Evolutionary conservation across 2,113 vertebrate species (phyloP).

Genomic region (Mobula birostris): DNA sequence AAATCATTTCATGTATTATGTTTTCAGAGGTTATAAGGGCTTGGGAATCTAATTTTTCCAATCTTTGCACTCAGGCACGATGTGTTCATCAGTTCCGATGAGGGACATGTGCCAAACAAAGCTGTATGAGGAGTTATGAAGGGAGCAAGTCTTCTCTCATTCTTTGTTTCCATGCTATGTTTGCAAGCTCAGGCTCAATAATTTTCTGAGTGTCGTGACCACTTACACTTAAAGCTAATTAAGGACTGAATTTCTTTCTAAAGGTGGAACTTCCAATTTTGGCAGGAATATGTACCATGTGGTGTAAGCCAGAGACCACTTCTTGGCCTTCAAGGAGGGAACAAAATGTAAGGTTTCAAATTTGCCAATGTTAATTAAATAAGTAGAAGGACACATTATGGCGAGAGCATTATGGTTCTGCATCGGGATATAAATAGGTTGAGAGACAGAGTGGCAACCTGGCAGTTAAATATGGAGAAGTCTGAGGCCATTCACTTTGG

Average conservation of each 20-base stretch:
- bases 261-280: neutral
- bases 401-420: too few relatives aligned
- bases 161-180: neutral
- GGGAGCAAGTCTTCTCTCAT: neutral
- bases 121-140: neutral
- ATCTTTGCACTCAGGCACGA: neutral
- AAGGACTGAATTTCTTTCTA: neutral
- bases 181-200: neutral
- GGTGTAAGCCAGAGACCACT: too few relatives aligned
- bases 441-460: too few relatives aligned
- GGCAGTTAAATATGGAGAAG: too few relatives aligned
- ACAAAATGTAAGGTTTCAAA: too few relatives aligned
- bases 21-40: neutral
- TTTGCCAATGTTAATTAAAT: too few relatives aligned
- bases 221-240: neutral
- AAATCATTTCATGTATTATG: neutral
- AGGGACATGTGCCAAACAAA: neutral
- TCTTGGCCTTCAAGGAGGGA: too few relatives aligned
- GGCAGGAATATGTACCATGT: neutral
- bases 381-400: too few relatives aligned
- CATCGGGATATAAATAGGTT: too few relatives aligned
- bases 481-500: too few relatives aligned
- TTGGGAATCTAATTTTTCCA: neutral
- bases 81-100: neutral
- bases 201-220: neutral